Conservation (phyloP, 2,797 vertebrate species). For the Cossypha niveicapilla region DNA sequence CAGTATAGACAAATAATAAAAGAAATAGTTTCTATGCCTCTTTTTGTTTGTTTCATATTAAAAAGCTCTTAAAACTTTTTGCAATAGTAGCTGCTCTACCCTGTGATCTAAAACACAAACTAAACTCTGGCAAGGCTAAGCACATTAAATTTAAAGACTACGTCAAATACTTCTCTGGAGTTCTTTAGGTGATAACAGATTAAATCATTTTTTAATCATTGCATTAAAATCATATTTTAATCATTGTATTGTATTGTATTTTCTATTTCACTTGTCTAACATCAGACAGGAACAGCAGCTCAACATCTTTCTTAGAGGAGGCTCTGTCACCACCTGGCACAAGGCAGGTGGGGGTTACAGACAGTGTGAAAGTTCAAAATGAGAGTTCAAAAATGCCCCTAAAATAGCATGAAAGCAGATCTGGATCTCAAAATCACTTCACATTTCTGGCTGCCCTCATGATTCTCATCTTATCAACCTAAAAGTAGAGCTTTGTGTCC, state of each 20-base stretch:
- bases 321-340: neutral
- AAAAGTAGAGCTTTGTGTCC: neutral
- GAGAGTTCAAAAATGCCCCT: neutral
- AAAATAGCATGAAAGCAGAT: neutral
- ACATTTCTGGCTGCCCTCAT: neutral
- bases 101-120: too few relatives aligned
- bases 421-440: neutral
- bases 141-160: neutral
- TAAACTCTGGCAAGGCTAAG: neutral
- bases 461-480: neutral
- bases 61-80: neutral
- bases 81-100: neutral
- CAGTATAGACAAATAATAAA: neutral
- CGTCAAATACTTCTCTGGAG: neutral
- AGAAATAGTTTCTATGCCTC: neutral
- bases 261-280: neutral
- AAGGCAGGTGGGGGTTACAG: neutral
- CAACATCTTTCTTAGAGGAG: neutral
- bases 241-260: neutral
- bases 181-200: neutral
- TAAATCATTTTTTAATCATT: neutral
- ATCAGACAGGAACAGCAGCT: neutral
- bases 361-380: neutral
- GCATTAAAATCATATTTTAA: neutral
- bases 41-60: neutral